phyloP scores from a whole-genome alignment of 2,888 invertebrate species.

The Proisotoma minuta region DNA sequence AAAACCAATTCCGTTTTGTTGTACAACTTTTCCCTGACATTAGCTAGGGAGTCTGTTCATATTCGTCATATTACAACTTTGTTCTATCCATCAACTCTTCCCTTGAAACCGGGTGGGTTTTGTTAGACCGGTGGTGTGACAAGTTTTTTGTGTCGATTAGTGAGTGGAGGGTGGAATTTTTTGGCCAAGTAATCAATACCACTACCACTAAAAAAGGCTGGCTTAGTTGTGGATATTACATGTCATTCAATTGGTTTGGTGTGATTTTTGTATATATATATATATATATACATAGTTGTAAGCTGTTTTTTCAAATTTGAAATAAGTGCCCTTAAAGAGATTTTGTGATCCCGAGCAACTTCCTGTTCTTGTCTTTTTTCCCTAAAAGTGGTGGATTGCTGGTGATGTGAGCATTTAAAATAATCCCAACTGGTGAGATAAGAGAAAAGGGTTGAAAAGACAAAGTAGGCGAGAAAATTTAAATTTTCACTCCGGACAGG shows the following conservation, averaged over 20 bases:
- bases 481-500: slow-evolving; percentile 22
- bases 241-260: slow-evolving; percentile 5
- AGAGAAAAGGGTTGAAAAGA: slow-evolving; percentile 35
- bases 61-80: neutral
- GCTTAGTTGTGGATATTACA: neutral
- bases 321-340: no score
- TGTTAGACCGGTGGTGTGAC: slow-evolving; percentile 3
- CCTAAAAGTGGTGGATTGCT: neutral
- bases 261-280: slow-evolving; percentile 11
- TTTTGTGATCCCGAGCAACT: neutral
- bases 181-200: slow-evolving; percentile 4
- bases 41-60: neutral
- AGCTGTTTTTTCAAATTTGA: neutral
- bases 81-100: slow-evolving; percentile 2
- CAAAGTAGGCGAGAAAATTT: slow-evolving; percentile 40
- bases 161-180: neutral
- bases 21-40: neutral
- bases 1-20: no score
- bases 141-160: slow-evolving; percentile 12
- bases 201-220: neutral
- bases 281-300: slow-evolving; percentile 2
- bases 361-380: slow-evolving; percentile 4
- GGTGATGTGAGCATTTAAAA: slow-evolving; percentile 32
- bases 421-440: slow-evolving; percentile 35
- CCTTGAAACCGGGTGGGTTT: slow-evolving; percentile 10